Base-by-base conservation (phyloP, 2,113 vertebrate genomes). In the Apodemus speciosus region DNA sequence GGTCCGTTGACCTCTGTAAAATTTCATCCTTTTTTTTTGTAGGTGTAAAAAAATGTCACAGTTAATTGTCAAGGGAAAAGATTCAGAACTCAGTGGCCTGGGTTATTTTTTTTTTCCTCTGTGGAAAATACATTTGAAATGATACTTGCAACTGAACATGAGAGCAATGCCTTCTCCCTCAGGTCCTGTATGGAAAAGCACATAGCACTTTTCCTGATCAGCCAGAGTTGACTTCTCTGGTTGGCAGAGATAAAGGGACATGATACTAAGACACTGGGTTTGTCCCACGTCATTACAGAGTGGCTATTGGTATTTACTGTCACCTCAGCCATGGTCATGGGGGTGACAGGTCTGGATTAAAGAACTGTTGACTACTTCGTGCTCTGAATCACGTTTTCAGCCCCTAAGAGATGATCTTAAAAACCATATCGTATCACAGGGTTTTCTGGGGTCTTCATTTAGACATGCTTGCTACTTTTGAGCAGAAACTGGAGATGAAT, bases 321-420 rank as follows among this genome's bases (percentile, higher is more conserved):
- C 30, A 43, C 9, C 51, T 86, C 6, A 23, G 38, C 79, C 10
- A 21, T 1, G 30, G 71, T 62, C 46, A 88, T 20, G 68, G 16
- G 43, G 66, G 40, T 32, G 46, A 38, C 10, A 23, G 30, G 62
- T 32, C 79, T 15, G 49, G 73, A 51, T 60, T 32, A 53, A 40
- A 93, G 72, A 87, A 69, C 9, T n/a, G 10, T 15, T 71, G 27
- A 79, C 38, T 27, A 69, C 51, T 85, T 88, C 27, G 25, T 64
- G 58, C 79, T 91, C 56, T 90, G 40, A 93, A 68, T 88, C 35
- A 53, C 14, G 66, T 86, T 76, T 49, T 73, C 75, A 18, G 40
- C 62, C 49, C 56, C 75, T 73, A 79, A 86, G 81, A 90, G 40
- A 76, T 35, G 77, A 92, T 43, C 60, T 89, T 95, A 46, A 77